Evolutionary conservation across 2,888 invertebrate species (phyloP), one percentile per base, ranked within the genome.

Genomic region (Gisinianus flammeolus): DNA sequence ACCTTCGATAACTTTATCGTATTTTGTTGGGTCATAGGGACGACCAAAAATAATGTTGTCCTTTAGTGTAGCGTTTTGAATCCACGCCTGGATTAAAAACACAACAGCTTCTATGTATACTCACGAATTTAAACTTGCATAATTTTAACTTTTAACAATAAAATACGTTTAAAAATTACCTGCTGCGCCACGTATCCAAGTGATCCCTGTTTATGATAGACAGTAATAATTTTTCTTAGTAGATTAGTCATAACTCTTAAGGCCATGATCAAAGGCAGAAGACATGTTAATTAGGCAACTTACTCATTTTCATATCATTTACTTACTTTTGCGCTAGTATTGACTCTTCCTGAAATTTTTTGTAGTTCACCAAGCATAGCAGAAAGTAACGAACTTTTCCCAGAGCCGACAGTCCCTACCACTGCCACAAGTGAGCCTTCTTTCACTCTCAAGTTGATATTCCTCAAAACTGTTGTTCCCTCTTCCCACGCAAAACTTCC

Each of bases 341-440:
- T 94, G 12, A 96, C 93, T 58, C 91, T 88, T 31, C 96, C 96
- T 24, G 91, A 90, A 1, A 91, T 85, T 88, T 94, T 95, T 85
- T 94, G 93, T 95, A 97, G 96, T 89, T 97, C 97, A 85, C 96
- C 91, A 6, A 97, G 90, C 79, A 96, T 88, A 0, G 97, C 96
- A 4, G 95, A 92, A 54, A 97, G 89, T 35, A 98, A 89, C 64
- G 96, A 97, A 85, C 94, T 94, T 88, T 96, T 96, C 70, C 94
- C 96, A 1, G 93, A 91, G 75, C 96, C 96, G 0, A 96, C 96
- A 35, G 92, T 91, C 3, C 96, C 96, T 0, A 97, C 96, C 28
- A 96, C 91, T 2, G 78, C 78, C 16, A 93, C 92, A 54, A 96
- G 88, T 6, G 90, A 89, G 8, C 91, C 91, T 66, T 91, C 90